Base-by-base conservation (phyloP, 2,888 invertebrate genomes). In the Kryphioiulus occultus region DNA sequence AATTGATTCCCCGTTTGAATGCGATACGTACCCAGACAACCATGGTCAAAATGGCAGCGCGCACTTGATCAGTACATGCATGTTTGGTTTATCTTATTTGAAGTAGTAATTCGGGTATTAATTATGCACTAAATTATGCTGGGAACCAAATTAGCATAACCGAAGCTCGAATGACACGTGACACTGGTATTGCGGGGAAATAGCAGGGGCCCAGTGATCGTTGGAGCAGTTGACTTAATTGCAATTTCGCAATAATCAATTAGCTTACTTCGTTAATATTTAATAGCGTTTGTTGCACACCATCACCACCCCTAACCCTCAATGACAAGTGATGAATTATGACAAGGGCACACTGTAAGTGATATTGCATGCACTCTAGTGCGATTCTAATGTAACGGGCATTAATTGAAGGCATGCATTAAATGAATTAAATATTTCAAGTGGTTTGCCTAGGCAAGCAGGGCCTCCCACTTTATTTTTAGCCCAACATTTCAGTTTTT, bases 381-480 rank as follows among this genome's bases (percentile, higher is more conserved):
- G 68, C 10, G 26, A 26, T 68, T 68, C 68, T 68, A 26, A 26
- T 68, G 22, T 68, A 22, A 68, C n/a, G 68, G 68, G 26, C 68
- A 68, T 4, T 68, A 68, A 68, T 68, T 68, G 68, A 68, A 26
- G 22, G 26, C 22, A 26, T 68, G 68, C 68, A 68, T 68, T 68
- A 68, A 68, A 68, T 26, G 26, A 68, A 68, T 68, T 68, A 68
- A 68, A 68, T 68, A 68, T 68, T 68, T 68, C 68, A 68, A 68
- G 68, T 7, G 10, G 10, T 68, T 68, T 68, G 1, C 0, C 26
- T 26, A 12, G 4, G 68, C 26, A 59, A n/a, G n/a, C 22, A 59
- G 53, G 1, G 9, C n/a, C 17, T 19, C 19, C 17, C 2, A 59
- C 19, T 59, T n/a, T 59, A 68, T 26, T 68, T 68, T 68, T 68